These are phyloP conservation scores for Drosophila planitibia DNA, from an alignment of 2,888 invertebrate genomes.

Conservation along the genomic window DNA sequence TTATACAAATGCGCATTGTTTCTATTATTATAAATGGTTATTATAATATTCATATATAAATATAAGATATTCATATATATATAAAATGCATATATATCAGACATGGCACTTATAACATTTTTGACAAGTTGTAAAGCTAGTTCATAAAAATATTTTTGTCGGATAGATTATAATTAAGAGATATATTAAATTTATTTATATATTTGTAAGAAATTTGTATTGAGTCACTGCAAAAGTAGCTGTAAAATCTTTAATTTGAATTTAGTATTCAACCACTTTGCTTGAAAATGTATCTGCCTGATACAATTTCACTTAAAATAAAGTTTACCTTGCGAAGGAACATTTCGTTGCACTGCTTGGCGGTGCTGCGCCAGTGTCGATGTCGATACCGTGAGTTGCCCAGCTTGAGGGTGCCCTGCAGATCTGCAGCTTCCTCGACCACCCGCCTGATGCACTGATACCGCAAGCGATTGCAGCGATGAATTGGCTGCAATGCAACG, in stretches of 20 bases:
- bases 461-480: conserved; percentile 87
- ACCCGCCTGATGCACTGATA: conserved; percentile 89
- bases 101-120: neutral
- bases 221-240: neutral
- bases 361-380: conserved; percentile 93
- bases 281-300: neutral
- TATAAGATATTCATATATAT: neutral
- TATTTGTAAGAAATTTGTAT: neutral
- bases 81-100: neutral
- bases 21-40: neutral
- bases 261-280: neutral
- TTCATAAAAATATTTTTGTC: neutral
- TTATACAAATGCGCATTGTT: neutral
- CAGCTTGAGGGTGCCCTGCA: conserved; percentile 88
- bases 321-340: conserved; percentile 92
- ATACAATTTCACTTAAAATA: neutral
- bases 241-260: neutral
- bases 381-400: conserved; percentile 91
- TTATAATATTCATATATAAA: neutral
- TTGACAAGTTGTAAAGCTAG: too few species aligned
- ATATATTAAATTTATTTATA: neutral
- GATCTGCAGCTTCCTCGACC: conserved; percentile 89
- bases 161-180: neutral
- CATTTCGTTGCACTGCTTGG: conserved; percentile 94
- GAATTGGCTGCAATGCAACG: conserved; percentile 84